Evolutionary conservation across 1,140 invertebrate genomes (phyloP), one percentile per base, ranked within the genome.

Genomic region (Calephelis nemesis): DNA sequence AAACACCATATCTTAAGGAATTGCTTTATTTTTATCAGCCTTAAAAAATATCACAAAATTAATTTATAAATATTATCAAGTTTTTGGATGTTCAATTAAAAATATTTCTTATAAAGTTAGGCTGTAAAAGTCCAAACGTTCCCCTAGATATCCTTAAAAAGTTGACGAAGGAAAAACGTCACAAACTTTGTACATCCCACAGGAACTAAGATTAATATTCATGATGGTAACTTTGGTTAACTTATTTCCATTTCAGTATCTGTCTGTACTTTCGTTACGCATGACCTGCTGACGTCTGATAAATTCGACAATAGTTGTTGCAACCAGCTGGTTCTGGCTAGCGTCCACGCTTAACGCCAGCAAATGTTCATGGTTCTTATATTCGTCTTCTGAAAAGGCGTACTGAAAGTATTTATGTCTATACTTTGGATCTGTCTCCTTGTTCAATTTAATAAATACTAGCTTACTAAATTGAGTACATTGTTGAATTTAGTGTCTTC

Each of bases 161-260:
- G 79, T 87, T 83, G 81, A 84, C 84, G 80, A 82, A 84, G 81
- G 82, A 76, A 81, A 83, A 81, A 81, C 79, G 81, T 84, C 83
- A 77, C 81, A 80, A 84, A 86, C 82, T 86, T 86, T 81, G 71
- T 71, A 74, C 74, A 81, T 76, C 77, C 74, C 76, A 75, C 65
- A 75, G 81, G 81, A 78, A 83, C 15, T 39, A 76, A 81, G 75
- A 87, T 87, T 84, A 87, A 87, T 87, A 87, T 84, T 87, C 84
- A 87, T 85, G 82, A 82, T n/a, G 74, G 82, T 82, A 83, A 85
- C 84, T 87, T 70, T 64, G 62, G 69, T 73, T 83, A 87, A 85
- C 75, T 85, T 85, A 85, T 83, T 87, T 87, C 73, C 77, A 80
- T 81, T 79, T 82, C 82, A 83, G 76, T 81, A 75, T 80, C 76